Base-by-base conservation (phyloP, 2,888 invertebrate species). In the Trichopoda pennipes region DNA sequence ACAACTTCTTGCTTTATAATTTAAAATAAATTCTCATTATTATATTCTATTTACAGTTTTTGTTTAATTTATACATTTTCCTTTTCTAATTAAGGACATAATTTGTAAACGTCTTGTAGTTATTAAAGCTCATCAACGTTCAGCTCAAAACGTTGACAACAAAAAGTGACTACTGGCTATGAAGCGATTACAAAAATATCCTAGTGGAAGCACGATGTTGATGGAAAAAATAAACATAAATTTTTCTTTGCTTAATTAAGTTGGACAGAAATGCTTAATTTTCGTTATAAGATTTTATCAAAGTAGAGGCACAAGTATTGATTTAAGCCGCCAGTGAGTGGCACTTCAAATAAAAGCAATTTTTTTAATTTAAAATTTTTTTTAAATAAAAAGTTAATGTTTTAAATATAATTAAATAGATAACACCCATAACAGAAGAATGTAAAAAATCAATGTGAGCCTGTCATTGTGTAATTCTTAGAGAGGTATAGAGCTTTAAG, bases 61-160 rank as follows among this genome's bases (percentile, higher is more conserved):
- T 55, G 53, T 69, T 38, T 28, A 28, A 35, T 60, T 21, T 51
- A 21, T n/a, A 44, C 61, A 19, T 75, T 49, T 69, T 63, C 51
- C 38, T 81, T 69, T 63, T 58, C 42, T 81, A 81, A 81, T 77
- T 81, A 81, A 56, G 61, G 58, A 64, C 58, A 64, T 80, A 73
- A 81, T 81, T 81, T 81, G 77, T 81, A 77, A 80, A 80, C 72
- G 80, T 80, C 80, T 66, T 72, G 70, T 76, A 72, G 76, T 80
- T 76, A 72, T 66, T 76, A 76, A 55, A 81, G 38, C 81, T 77
- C 81, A 69, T 76, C 81, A 81, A 58, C 60, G 47, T 49, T 58
- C 14, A 70, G 51, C 64, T 58, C 17, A 66, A 66, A 23, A 42
- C 17, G 55, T n/a, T 32, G 44, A 0, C 14, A 44, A 42, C 17